A percentile compares a stretch with the other conserved stretches of the same genome.
These are phyloP conservation scores for Heliconius erato DNA, from an alignment of 2,888 invertebrate species.

Conservation along the genomic window DNA sequence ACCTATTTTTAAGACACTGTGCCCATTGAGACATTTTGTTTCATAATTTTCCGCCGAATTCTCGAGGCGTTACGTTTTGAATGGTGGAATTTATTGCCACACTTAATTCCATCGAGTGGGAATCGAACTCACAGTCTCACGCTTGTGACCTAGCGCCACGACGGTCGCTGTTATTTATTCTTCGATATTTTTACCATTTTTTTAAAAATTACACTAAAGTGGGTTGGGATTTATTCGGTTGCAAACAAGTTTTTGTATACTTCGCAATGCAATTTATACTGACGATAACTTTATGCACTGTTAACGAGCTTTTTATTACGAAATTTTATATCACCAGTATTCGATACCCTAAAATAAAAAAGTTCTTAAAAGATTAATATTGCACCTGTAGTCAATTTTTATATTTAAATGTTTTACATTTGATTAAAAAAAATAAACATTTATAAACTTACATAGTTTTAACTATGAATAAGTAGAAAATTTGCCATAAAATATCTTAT, in stretches of 20 bases:
- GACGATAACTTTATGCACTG: background rate
- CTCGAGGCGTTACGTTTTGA: background rate
- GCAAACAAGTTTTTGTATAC: background rate
- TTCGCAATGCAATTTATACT: too few relatives aligned
- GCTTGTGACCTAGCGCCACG: background rate
- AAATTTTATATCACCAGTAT: background rate
- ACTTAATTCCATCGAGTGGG: background rate
- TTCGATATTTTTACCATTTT: too few relatives aligned
- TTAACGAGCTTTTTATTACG: background rate
- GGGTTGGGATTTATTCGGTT: background rate
- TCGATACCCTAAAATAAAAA: background rate
- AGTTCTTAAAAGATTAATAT: background rate
- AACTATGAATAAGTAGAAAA: too few relatives aligned
- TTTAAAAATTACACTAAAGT: background rate
- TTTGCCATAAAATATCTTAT: too few relatives aligned
- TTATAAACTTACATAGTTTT: too few relatives aligned
- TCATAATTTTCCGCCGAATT: background rate
- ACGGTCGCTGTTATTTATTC: background rate
- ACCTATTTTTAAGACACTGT: background rate
- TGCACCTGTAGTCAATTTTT: too few relatives aligned
- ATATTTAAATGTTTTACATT: too few relatives aligned
- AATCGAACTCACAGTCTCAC: background rate
- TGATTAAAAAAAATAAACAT: too few relatives aligned
- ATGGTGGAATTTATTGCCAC: background rate
- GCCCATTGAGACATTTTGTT: too few relatives aligned